Percentiles rank a stretch among this genome's conserved stretches.
Evolutionary conservation across 1,140 invertebrate species (phyloP).

Genomic region (Drosophila trapezifrons): DNA sequence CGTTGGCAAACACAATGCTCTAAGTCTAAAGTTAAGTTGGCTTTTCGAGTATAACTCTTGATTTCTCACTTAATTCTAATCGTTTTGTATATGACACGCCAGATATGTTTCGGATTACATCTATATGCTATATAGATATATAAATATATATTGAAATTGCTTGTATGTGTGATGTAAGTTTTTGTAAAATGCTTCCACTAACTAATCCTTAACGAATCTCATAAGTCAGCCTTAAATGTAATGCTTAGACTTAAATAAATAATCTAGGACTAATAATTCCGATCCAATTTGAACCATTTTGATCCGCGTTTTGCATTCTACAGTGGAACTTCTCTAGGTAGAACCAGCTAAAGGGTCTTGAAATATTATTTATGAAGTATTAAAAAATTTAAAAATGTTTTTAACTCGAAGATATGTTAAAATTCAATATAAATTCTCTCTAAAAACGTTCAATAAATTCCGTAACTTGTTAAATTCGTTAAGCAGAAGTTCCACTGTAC

Average conservation of each 20-base stretch:
- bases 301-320: background rate
- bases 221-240: conserved; percentile 76
- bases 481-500: background rate
- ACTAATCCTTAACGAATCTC: conserved; percentile 63
- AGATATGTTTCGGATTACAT: conserved; percentile 20
- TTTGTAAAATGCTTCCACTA: conserved; percentile 58
- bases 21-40: conserved; percentile 46
- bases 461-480: background rate
- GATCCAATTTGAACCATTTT: conserved; percentile 26
- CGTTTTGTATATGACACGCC: conserved; percentile 46
- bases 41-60: conserved; percentile 67
- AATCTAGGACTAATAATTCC: conserved; percentile 57
- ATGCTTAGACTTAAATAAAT: conserved; percentile 67
- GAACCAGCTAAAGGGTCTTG: too few relatives aligned
- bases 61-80: conserved; percentile 24
- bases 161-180: conserved; percentile 9
- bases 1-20: conserved; percentile 50
- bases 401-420: too few relatives aligned
- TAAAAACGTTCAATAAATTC: too few relatives aligned
- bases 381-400: too few relatives aligned
- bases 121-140: background rate
- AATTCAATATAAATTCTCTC: too few relatives aligned
- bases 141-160: conserved; percentile 1
- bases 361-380: too few relatives aligned
- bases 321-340: background rate